Evolutionary conservation across 92 coral and sea anemone genomes (phyloP), one percentile per base, ranked within the genome.

Genomic region (Virgularia gustaviana): DNA sequence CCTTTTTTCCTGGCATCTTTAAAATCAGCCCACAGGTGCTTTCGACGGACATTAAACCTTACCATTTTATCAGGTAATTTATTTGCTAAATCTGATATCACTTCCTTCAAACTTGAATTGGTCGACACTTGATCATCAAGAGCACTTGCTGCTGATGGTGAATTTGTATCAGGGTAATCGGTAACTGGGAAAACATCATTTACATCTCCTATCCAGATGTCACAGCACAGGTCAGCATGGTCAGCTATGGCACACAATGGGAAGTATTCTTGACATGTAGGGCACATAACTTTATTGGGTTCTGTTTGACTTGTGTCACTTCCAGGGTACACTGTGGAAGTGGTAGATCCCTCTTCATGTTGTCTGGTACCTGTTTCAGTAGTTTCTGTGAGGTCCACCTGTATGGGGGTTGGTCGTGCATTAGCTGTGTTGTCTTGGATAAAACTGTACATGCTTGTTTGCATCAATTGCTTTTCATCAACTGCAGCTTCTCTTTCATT

Each of bases 1-100:
- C 53, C 53, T 15, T 45, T 9, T 45, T 18, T 15, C 20, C 53
- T 45, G 52, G 27, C 27, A 13, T 65, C 57, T 23, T 65, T 65
- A 51, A 65, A 19, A 51, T 65, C 73, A 37, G 59, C 20, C 59
- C 73, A 36, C 73, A 65, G 65, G 36, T 59, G 32, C 42, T 59
- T 59, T 11, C 42, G 65, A 31, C 65, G 32, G 32, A 30, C 65
- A 59, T 59, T 59, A 31, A 58, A 9, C 65, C 42, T 59, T 59
- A 59, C 65, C 32, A 59, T 23, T 43, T 59, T 59, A 31, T 59
- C 65, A 31, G 41, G 65, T 59, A 45, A 45, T 60, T 45, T 60
- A 45, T 12, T 45, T 34, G 42, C 34, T n/a, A 24, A 60, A n/a
- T n/a, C n/a, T n/a, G n/a, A n/a, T n/a, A n/a, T 60, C 34, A 60